A percentile compares a stretch with the other conserved stretches of the same genome.
phyloP scores from a whole-genome alignment of 2,888 invertebrate species.

The Pyrocoelia pectoralis region DNA sequence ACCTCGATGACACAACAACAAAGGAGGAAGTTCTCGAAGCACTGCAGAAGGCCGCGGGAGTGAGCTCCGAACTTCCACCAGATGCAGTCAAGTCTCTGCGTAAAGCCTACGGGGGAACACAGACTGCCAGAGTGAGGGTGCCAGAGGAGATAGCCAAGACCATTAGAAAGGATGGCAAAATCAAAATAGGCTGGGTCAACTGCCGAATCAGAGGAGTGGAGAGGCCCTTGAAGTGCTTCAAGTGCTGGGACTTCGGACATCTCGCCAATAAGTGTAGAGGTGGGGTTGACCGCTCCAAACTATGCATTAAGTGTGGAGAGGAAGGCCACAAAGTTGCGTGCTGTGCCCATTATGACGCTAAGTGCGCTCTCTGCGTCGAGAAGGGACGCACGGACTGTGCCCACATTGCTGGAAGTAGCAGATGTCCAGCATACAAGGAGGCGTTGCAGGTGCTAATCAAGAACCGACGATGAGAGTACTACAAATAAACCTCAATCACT shows the following conservation, averaged over 20 bases:
- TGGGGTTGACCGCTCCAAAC: not conserved
- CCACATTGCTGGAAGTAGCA: not conserved
- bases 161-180: not conserved
- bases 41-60: not conserved
- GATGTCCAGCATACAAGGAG: constrained; percentile 13
- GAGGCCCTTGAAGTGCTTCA: too few relatives aligned
- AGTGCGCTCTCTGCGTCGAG: not conserved
- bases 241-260: not conserved
- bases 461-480: too few relatives aligned
- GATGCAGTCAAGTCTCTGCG: not conserved
- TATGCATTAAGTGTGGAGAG: not conserved
- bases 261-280: not conserved
- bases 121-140: not conserved
- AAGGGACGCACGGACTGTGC: not conserved
- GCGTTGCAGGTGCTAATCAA: too few relatives aligned
- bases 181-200: constrained; percentile 1
- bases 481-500: constrained; percentile 40
- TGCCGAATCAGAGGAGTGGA: not conserved
- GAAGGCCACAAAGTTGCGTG: not conserved
- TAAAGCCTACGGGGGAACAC: not conserved
- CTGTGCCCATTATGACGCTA: not conserved
- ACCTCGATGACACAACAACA: constrained; percentile 1
- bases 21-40: not conserved
- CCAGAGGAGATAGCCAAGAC: not conserved
- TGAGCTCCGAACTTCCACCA: not conserved